Evolutionary conservation across 2,797 vertebrate genomes (phyloP), one percentile per base, ranked within the genome.

Genomic region (Pangasius krempfi): DNA sequence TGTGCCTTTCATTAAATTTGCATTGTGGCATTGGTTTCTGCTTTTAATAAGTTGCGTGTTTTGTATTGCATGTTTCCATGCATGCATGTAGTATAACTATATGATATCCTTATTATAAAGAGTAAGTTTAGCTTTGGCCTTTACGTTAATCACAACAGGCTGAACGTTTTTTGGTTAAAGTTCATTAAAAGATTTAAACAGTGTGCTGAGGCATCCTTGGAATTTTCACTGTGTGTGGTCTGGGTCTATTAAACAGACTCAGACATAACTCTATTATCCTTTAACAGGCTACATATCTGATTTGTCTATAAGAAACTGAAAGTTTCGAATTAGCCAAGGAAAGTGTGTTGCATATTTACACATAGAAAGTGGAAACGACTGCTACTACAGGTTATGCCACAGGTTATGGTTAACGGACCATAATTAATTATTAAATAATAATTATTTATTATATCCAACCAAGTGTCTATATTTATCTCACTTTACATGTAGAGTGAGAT

Each of bases 351-450:
- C n/a, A 52, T 83, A 62, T 88, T 86, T 54, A 25, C 40, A 73
- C 33, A 40, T 83, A 88, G 83, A 87, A 79, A 40, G 6, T 86
- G 87, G 68, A 84, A 90, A 92, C 30, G 66, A 86, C 0, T 47
- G 44, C 54, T 0, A 89, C 90, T 22, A 64, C 56, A 44, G 44
- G 44, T 44, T 44, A 88, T 92, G 81, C 88, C 92, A 88, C 80
- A 94, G 86, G 90, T 90, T 91, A 89, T 91, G 90, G 93, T 44
- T 44, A 94, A 92, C 87, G 90, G 92, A 89, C 89, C 86, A 88
- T 94, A 94, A 94, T 93, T 7, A 44, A 44, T 44, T 6, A 44
- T 44, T 44, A 44, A 44, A 44, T 44, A 44, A 44, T 8, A 47
- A 47, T 47, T 47, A 47, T 86, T 91, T 92, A 94, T 95, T 94